These are phyloP conservation scores for Scaptodrosophila latifasciaeformis DNA, from an alignment of 2,888 invertebrate species.

Conservation along the genomic window DNA sequence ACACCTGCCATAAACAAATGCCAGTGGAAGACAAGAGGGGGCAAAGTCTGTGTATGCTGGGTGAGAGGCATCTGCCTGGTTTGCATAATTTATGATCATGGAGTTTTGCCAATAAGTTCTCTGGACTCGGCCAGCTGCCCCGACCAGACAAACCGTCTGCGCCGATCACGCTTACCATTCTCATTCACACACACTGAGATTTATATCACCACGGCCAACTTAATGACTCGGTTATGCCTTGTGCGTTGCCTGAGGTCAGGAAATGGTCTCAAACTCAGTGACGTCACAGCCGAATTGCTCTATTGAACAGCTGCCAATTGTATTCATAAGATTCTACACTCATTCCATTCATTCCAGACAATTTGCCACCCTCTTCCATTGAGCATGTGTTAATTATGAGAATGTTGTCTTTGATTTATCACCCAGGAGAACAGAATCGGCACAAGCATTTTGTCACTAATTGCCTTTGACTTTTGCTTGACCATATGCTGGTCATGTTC, in stretches of 20 bases:
- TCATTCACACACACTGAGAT: constrained; percentile 10
- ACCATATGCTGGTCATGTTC: constrained; percentile 20
- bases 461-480: constrained; percentile 23
- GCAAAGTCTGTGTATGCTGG: constrained; percentile 33
- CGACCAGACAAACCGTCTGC: constrained; percentile 56
- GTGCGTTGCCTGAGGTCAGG: constrained; percentile 56
- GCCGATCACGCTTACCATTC: neutral
- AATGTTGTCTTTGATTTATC: constrained; percentile 36
- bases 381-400: constrained; percentile 37
- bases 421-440: constrained; percentile 6
- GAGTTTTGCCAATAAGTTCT: constrained; percentile 73
- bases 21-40: too few species aligned
- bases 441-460: constrained; percentile 35
- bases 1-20: constrained; percentile 2
- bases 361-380: constrained; percentile 2
- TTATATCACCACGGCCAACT: constrained; percentile 11
- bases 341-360: constrained; percentile 43
- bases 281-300: constrained; percentile 41
- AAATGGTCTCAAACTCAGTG: constrained; percentile 28
- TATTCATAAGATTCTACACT: constrained; percentile 36
- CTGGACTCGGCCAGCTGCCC: constrained; percentile 56
- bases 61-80: constrained; percentile 51
- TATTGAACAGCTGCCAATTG: constrained; percentile 67
- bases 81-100: constrained; percentile 72
- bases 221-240: constrained; percentile 28